Evolutionary conservation across 1,140 invertebrate genomes (phyloP), one percentile per base, ranked within the genome.

Genomic region (Cherax quadricarinatus): DNA sequence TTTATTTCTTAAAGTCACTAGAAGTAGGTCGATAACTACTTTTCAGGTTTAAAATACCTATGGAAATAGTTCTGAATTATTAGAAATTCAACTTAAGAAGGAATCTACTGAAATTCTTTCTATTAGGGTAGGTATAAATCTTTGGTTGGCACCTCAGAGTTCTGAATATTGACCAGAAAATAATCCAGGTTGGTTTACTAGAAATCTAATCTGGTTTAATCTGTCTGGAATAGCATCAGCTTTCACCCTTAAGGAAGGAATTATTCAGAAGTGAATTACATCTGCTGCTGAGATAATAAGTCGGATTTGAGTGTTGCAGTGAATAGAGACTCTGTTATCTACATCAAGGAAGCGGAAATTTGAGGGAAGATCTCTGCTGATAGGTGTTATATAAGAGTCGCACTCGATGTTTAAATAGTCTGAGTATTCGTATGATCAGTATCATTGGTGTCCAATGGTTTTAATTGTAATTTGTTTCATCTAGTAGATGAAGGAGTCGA

Each of bases 111-210:
- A 83, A 78, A 89, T 70, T 30, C 60, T 62, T 30, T 92, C 86
- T 94, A 97, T 94, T 90, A 96, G 95, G 96, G 97, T 97, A 88
- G 97, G 97, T 96, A 97, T 97, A 96, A 97, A 97, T 88, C 96
- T 96, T 95, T 97, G 97, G 95, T 97, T 97, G 87, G 96, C 95
- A 10, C 97, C 97, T 96, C 97, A 97, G 96, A 97, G 97, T 96
- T 97, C 97, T 94, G 97, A 97, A 95, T 97, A 97, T 96, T 97
- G 97, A 0, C 97, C 97, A 95, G 95, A 97, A 95, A 96, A 97
- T 94, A 97, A 92, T 80, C 97, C 96, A 62, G 96, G 94, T 75
- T 96, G 95, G 93, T 96, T 96, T 94, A 96, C 94, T 93, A 94
- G 94, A 94, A 96, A 95, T 91, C 93, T 95, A 86, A 95, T 94